A percentile compares a stretch with the other conserved stretches of the same genome.
phyloP scores from a whole-genome alignment of 2,888 invertebrate genomes.

The Iselma pallidipennis region DNA sequence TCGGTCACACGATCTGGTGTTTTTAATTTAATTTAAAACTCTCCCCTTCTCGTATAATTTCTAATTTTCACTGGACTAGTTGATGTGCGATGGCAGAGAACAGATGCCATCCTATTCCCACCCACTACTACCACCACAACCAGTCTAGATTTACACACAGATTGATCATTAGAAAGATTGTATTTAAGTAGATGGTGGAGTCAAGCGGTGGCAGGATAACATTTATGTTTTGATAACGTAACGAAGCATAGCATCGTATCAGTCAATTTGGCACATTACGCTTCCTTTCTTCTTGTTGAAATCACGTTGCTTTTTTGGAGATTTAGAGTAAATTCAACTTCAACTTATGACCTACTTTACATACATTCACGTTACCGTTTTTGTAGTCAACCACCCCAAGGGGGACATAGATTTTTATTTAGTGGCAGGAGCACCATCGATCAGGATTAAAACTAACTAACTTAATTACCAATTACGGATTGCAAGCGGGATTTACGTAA shows the following conservation, averaged over 20 bases:
- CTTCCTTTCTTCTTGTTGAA: background rate
- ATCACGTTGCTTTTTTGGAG: background rate
- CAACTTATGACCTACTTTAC: background rate
- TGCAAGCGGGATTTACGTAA: background rate
- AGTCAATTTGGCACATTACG: background rate
- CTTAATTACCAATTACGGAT: background rate
- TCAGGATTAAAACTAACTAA: background rate
- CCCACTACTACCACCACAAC: background rate
- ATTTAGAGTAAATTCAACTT: background rate
- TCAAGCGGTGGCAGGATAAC: background rate
- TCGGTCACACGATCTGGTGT: background rate
- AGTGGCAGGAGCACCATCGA: background rate
- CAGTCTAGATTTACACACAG: background rate
- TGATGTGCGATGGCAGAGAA: background rate
- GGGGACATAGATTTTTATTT: background rate
- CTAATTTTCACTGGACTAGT: background rate
- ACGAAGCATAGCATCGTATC: background rate
- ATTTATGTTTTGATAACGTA: background rate
- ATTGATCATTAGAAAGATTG: background rate
- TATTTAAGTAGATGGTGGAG: background rate
- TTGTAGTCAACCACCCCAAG: background rate
- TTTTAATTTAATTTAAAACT: background rate
- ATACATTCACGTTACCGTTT: background rate
- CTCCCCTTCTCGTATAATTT: background rate
- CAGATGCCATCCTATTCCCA: too few relatives aligned